These are phyloP conservation scores for Archaeoteleia sp. DNA, from an alignment of 2,888 invertebrate species.

Conservation along the genomic window DNA sequence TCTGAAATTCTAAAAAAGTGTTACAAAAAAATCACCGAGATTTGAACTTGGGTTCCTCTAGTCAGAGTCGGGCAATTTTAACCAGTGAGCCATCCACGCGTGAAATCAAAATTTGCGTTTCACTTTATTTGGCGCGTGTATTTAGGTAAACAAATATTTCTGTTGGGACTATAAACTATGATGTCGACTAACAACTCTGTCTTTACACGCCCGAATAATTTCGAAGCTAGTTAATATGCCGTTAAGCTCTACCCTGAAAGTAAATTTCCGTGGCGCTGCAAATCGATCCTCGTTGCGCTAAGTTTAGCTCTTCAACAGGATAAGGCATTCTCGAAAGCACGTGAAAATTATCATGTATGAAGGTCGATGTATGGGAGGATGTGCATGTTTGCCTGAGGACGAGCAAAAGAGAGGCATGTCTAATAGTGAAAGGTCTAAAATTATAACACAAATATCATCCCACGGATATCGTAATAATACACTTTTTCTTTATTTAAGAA, in stretches of 20 bases:
- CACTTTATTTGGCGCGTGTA: too few species aligned
- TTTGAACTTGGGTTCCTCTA: too few species aligned
- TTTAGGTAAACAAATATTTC: slow-evolving; percentile 37
- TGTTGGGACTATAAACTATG: slow-evolving; percentile 29
- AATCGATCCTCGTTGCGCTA: slow-evolving; percentile 44
- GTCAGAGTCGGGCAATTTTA: too few species aligned
- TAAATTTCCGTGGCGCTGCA: slow-evolving; percentile 44
- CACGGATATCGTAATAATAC: too few species aligned
- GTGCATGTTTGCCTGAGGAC: background rate
- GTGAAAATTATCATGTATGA: slow-evolving; percentile 19
- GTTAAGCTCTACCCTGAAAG: slow-evolving; percentile 45
- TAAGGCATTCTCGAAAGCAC: slow-evolving; percentile 24
- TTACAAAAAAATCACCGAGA: background rate
- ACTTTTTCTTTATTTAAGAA: too few species aligned
- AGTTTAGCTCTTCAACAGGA: slow-evolving; percentile 33
- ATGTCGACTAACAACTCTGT: slow-evolving; percentile 34
- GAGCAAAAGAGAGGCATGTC: background rate
- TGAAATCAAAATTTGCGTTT: too few species aligned
- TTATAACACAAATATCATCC: too few species aligned
- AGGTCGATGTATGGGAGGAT: background rate
- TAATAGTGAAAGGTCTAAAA: background rate
- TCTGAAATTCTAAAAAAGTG: slow-evolving; percentile 5
- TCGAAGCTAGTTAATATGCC: slow-evolving; percentile 46
- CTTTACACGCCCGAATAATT: slow-evolving; percentile 44
- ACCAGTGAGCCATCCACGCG: too few species aligned